phyloP scores from a whole-genome alignment of 2,113 vertebrate genomes.

The Epinephelus cyanopodus region DNA sequence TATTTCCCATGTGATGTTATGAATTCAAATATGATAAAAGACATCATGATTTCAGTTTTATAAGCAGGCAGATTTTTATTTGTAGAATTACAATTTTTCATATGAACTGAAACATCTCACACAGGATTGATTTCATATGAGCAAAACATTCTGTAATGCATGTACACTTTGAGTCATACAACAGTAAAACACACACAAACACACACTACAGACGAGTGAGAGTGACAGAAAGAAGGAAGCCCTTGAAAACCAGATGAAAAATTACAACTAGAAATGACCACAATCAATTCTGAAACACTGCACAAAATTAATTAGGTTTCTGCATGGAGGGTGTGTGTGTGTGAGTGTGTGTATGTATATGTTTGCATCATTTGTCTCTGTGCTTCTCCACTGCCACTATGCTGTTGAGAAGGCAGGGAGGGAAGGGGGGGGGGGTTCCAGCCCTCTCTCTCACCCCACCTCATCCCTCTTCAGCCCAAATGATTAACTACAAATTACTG shows the following conservation, averaged over 20 bases:
- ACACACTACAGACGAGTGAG: conserved; percentile 19
- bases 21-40: no score
- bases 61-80: no score
- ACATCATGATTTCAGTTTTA: no score
- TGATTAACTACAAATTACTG: conserved; percentile 93
- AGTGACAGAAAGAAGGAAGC: conserved; percentile 61
- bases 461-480: conserved; percentile 90
- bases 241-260: conserved; percentile 90
- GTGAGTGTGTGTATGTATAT: conserved; percentile 43
- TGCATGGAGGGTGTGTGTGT: conserved; percentile 87
- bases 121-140: neutral
- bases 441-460: conserved; percentile 87
- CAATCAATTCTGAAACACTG: conserved; percentile 97
- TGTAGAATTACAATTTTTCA: no score
- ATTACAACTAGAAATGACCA: conserved; percentile 93
- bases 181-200: neutral
- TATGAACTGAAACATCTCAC: neutral
- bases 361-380: conserved; percentile 87
- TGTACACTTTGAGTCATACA: neutral
- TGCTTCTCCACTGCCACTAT: conserved; percentile 64
- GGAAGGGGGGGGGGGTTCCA: conserved; percentile 68
- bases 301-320: conserved; percentile 98
- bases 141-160: neutral
- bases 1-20: no score
- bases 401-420: conserved; percentile 71